Base-by-base conservation (phyloP, 2,113 vertebrate genomes). In the Geococcyx californianus region DNA sequence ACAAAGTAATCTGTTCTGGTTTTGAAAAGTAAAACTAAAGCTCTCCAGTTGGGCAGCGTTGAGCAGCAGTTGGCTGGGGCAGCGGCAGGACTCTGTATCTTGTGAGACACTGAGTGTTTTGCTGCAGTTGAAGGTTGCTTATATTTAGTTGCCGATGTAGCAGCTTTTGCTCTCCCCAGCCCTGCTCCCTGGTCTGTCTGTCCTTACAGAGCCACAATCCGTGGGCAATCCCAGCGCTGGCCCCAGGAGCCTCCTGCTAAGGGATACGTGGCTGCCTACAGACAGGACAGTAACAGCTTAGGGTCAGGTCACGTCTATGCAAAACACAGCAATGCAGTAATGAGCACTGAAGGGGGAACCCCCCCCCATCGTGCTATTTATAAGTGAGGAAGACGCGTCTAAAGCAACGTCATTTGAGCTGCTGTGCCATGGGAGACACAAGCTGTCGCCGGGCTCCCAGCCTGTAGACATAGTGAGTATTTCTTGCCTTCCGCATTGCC, bases 141-240 rank as follows among this genome's bases (percentile, higher is more conserved):
- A 3, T 26, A 42, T 76, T 47, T 1, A 9, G 58, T 16, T 55
- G 49, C 34, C 66, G 4, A 3, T 7, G 2, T 6, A 16, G 58
- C 9, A 34, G 21, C 84, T 59, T 47, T 78, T 3, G 6, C 59
- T 84, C 1, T 4, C 28, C 63, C 36, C 74, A 64, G 82, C 75
- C 83, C 75, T 8, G 9, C 47, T 36, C 31, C 23, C 0, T 25
- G 31, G 19, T 28, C 64, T 72, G 54, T n/a, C 1, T 4, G 26
- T 24, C 0, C 0, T 42, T 21, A 11, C 49, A n/a, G 1, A 2
- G n/a, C 80, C 84, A 42, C 0, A 0, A 11, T 11, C 31, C 4
- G 1, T 0, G 0, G 31, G 16, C 24, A 6, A 66, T 42, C 45
- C 74, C 1, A 0, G 47, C 0, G 0, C 36, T n/a, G 47, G 29